These are phyloP conservation scores for Suillia variegata DNA, from an alignment of 2,888 invertebrate genomes.

Conservation along the genomic window DNA sequence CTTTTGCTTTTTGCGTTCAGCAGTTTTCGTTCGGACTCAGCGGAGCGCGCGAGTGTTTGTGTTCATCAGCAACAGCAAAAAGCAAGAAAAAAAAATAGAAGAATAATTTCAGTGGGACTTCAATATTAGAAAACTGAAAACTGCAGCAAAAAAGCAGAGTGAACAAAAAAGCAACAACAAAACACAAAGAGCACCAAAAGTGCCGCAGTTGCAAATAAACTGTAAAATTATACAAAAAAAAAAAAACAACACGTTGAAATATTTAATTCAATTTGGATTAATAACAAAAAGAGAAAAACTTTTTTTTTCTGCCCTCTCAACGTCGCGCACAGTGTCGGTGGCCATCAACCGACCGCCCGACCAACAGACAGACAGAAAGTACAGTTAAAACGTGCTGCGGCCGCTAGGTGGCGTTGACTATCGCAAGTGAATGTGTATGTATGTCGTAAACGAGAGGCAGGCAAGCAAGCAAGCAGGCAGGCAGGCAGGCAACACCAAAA, in stretches of 20 bases:
- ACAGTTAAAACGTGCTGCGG: neutral
- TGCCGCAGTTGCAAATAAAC: no score
- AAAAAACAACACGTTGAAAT: no score
- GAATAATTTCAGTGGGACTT: no score
- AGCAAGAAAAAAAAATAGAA: neutral
- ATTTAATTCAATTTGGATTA: no score
- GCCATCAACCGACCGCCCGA: no score
- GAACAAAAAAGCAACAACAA: neutral
- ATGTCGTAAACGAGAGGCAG: no score
- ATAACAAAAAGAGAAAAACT: no score
- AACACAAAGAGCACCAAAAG: no score
- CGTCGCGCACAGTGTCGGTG: slow-evolving; percentile 8
- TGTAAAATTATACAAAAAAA: no score
- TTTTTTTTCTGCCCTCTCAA: no score
- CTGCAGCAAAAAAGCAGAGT: neutral
- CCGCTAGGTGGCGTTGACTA: slow-evolving; percentile 11
- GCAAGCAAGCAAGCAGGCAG: no score
- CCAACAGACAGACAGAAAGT: slow-evolving; percentile 10
- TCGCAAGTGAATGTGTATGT: slow-evolving; percentile 1
- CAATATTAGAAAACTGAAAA: neutral
- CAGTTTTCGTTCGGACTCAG: slow-evolving; percentile 44
- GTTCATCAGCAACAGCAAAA: neutral
- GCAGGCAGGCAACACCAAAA: no score
- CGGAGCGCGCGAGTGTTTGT: slow-evolving; percentile 43
- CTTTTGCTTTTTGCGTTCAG: slow-evolving; percentile 30